phyloP scores from a whole-genome alignment of 2,888 invertebrate species.

The Microctonus hyperodae region DNA sequence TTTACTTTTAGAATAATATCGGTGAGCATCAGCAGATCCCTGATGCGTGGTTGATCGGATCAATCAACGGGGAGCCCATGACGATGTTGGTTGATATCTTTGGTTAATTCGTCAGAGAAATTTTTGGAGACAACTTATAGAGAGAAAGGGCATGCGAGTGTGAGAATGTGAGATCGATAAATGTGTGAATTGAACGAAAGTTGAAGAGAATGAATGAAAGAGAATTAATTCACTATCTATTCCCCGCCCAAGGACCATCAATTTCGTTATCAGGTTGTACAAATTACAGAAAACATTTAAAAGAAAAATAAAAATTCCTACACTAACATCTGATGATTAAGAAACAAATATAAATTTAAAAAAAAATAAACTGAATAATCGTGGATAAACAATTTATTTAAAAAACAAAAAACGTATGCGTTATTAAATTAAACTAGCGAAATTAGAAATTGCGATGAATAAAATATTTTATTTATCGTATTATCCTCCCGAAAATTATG shows the following conservation, averaged over 20 bases:
- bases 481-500: conserved; percentile 40
- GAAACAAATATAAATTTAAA: conserved; percentile 17
- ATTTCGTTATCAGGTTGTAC: conserved; percentile 49
- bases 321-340: conserved; percentile 39
- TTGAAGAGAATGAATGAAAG: conserved; percentile 39
- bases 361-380: conserved; percentile 35
- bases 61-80: conserved; percentile 35
- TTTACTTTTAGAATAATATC: conserved; percentile 47
- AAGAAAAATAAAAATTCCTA: conserved; percentile 37
- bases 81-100: conserved; percentile 24
- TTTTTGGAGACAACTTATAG: conserved; percentile 26
- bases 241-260: conserved; percentile 50
- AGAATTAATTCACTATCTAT: conserved; percentile 32
- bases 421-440: background rate
- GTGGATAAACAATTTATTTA: conserved; percentile 39
- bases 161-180: conserved; percentile 17
- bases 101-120: conserved; percentile 34
- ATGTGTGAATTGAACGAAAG: no score
- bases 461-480: conserved; percentile 23
- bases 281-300: conserved; percentile 33
- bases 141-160: conserved; percentile 14
- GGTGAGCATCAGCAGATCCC: conserved; percentile 45
- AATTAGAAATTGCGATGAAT: background rate
- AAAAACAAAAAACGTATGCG: conserved; percentile 21
- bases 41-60: conserved; percentile 44